Conservation (phyloP, 2,888 invertebrate species). For the Thymelicus lineola region DNA sequence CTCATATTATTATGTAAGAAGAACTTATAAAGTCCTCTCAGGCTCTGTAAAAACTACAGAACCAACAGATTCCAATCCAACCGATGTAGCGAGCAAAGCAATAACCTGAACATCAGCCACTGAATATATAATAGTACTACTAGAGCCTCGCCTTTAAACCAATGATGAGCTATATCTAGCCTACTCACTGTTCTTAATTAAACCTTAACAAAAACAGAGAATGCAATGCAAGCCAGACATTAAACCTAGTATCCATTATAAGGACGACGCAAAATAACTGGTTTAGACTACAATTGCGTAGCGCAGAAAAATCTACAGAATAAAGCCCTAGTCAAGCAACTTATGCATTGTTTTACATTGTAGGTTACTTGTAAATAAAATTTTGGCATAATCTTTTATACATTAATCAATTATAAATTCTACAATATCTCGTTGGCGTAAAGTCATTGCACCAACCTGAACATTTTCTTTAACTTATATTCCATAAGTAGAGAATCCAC, state of each 20-base stretch:
- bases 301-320: conserved; percentile 21
- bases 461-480: neutral
- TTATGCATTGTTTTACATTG: neutral
- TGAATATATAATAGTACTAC: no score
- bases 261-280: conserved; percentile 42
- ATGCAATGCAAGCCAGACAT: neutral
- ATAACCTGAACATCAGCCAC: no score
- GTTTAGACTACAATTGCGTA: conserved; percentile 39
- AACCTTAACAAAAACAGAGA: conserved; percentile 18
- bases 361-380: neutral
- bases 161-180: no score
- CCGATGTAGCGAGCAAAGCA: no score
- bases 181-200: conserved; percentile 12
- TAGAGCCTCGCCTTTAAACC: neutral
- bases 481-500: conserved; percentile 9
- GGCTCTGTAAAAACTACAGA: no score
- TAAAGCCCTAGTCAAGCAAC: conserved; percentile 5
- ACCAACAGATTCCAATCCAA: no score
- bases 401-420: no score
- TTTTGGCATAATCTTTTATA: neutral
- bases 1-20: no score
- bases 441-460: neutral
- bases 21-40: no score
- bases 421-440: no score
- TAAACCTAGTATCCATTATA: conserved; percentile 25